Base-by-base conservation (phyloP, 2,797 vertebrate genomes). In the Pseudopleuronectes americanus region DNA sequence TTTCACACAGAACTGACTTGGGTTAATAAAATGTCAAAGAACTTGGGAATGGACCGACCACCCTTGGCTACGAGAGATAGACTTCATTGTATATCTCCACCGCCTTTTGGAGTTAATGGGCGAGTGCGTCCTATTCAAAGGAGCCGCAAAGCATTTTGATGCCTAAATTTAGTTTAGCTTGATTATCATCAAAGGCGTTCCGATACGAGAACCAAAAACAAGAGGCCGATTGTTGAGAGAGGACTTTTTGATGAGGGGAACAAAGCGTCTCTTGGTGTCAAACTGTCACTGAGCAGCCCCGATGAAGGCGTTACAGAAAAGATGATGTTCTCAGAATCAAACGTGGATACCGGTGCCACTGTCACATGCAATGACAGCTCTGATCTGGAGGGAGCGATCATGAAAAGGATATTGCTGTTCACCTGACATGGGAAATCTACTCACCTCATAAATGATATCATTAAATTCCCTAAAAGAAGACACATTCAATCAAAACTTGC, bases 101-200 rank as follows among this genome's bases (percentile, higher is more conserved):
- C 60, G 60, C 36, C 66, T 61, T 56, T 52, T 79, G 55, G 53
- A 61, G 62, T 71, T 79, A 71, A 81, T 81, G 52, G 62, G 21
- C 3, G 23, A 59, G 71, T 66, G 45, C 16, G 22, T 59, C 55
- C 70, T 13, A 66, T 68, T 86, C 67, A 81, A 80, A 89, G 64
- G 61, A 69, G 55, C 63, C 49, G 60, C 53, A 57, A 63, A 75
- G 58, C 65, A 76, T 80, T 76, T 79, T 86, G 82, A 90, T 74
- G 79, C 64, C 88, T 91, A 92, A 87, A 90, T 92, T 90, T 92
- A 92, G 89, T 83, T 55, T 71, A 67, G 75, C 64, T 31, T 52
- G 59, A 80, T 89, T 84, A 81, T 76, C 75, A 84, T 89, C 87
- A 89, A 90, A 84, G 83, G 53, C 9, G 9, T 49, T 61, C 43